Base-by-base conservation (phyloP, 2,888 invertebrate species). In the Eurytoma adleriae region DNA sequence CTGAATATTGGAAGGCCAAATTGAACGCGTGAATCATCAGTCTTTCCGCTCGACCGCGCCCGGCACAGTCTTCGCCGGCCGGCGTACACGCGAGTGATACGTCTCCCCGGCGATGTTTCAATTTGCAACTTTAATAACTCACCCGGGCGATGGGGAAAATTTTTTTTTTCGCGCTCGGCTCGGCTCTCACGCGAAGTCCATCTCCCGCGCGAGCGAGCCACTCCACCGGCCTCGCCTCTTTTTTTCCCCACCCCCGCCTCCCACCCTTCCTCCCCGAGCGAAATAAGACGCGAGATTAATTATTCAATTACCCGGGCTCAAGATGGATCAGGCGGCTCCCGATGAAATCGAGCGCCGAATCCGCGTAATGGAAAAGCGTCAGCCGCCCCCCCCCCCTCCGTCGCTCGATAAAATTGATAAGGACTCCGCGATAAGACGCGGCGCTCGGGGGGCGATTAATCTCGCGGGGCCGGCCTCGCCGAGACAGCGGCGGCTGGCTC, bases 301-400 rank as follows among this genome's bases (percentile, higher is more conserved):
- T 74, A 79, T 79, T 79, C 79, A 69, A 74, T 79, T 70, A 74
- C 50, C 18, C 48, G 54, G 56, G 73, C 54, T 79, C 20, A 73
- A 62, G 73, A 61, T 69, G 68, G 56, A 73, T 68, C 68, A 61
- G 30, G 48, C n/a, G 48, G 50, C 67, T 48, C 13, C 24, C 24
- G 62, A 59, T 69, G 50, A 70, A 70, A 77, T 77, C 70, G 54
- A 75, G 59, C 57, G 75, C 18, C 40, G 40, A 40, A 40, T 40
- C 40, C 40, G 40, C 40, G 40, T 40, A 40, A 40, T 40, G 40
- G 40, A 40, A 40, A 7, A 10, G 40, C 7, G 40, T 10, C 40
- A 10, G 10, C 10, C 40, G 3, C 30, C 30, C 2, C 4, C 4
- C 30, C 4, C 30, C 4, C 30, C n/a, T 48, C 64, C 18, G 16